A percentile compares a stretch with the other conserved stretches of the same genome.
phyloP scores from a whole-genome alignment of 2,113 vertebrate genomes.

The Labeo rohita region DNA sequence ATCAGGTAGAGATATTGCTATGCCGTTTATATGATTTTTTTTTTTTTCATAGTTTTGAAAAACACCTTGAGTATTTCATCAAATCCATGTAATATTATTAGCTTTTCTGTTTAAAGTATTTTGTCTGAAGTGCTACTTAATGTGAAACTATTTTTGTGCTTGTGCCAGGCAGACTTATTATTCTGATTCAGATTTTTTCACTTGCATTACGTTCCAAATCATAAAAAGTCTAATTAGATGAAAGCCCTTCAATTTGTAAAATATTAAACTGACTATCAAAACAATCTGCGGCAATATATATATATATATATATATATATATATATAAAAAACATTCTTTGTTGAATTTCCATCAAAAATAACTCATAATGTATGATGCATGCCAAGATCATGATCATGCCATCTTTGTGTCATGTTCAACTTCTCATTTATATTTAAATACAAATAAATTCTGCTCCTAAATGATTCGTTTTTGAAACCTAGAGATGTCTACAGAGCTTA shows the following conservation, averaged over 20 bases:
- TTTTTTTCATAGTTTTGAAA: not conserved
- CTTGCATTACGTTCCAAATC: not conserved
- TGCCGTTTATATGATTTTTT: not conserved
- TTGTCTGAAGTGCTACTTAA: not conserved
- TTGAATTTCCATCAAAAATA: not conserved
- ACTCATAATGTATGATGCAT: not conserved
- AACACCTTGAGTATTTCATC: not conserved
- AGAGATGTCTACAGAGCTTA: constrained; percentile 60
- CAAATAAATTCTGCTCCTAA: constrained; percentile 63
- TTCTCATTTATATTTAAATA: constrained; percentile 67
- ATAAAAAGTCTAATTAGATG: not conserved
- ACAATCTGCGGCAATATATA: too few relatives aligned
- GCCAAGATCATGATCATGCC: not conserved
- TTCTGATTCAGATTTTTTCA: not conserved
- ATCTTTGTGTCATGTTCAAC: not conserved
- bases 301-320: too few relatives aligned
- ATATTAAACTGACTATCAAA: not conserved
- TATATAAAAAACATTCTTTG: not conserved
- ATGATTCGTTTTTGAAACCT: constrained; percentile 70
- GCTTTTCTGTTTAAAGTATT: not conserved
- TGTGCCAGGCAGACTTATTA: not conserved
- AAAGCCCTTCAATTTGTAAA: not conserved
- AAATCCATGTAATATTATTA: not conserved
- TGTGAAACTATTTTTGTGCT: not conserved
- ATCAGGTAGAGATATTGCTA: too few relatives aligned